A percentile compares a stretch with the other conserved stretches of the same genome.
Conservation (phyloP, 2,797 vertebrate genomes). For the Sebastes iracundus region DNA sequence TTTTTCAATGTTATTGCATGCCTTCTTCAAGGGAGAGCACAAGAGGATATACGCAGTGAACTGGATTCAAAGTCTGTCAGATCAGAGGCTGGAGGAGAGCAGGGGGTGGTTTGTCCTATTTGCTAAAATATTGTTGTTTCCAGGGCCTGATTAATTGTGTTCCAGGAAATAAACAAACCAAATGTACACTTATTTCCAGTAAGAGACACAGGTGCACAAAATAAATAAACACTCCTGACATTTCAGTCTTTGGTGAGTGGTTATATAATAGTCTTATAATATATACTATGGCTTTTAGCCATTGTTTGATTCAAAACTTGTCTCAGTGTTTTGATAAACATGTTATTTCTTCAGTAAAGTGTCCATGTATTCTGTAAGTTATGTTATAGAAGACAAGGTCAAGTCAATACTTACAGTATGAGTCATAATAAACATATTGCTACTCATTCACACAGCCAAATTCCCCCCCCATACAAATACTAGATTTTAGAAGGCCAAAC, state of each 20-base stretch:
- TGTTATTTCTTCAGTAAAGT: neutral
- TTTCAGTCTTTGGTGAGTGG: neutral
- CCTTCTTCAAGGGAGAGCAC: neutral
- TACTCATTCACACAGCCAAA: neutral
- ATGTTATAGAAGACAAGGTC: neutral
- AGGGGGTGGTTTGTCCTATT: conserved; percentile 37
- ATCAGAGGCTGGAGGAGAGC: conserved; percentile 31
- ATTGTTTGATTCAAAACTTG: neutral
- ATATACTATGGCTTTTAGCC: neutral
- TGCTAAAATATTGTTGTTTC: conserved; percentile 21
- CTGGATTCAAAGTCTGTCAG: conserved; percentile 34
- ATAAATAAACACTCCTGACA: neutral
- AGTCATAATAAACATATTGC: neutral
- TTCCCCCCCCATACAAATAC: neutral
- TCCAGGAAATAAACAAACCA: conserved; percentile 5
- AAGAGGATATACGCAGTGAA: conserved; percentile 10
- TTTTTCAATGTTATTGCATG: neutral
- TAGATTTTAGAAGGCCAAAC: neutral
- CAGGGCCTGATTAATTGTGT: conserved; percentile 11
- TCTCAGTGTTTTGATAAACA: neutral
- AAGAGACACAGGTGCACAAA: neutral
- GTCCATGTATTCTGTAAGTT: neutral
- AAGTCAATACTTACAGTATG: neutral
- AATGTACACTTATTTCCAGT: conserved; percentile 2
- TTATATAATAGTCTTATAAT: neutral